Evolutionary conservation across 2,888 invertebrate species (phyloP).

Genomic region (Ashinkailepas kermadecensis): DNA sequence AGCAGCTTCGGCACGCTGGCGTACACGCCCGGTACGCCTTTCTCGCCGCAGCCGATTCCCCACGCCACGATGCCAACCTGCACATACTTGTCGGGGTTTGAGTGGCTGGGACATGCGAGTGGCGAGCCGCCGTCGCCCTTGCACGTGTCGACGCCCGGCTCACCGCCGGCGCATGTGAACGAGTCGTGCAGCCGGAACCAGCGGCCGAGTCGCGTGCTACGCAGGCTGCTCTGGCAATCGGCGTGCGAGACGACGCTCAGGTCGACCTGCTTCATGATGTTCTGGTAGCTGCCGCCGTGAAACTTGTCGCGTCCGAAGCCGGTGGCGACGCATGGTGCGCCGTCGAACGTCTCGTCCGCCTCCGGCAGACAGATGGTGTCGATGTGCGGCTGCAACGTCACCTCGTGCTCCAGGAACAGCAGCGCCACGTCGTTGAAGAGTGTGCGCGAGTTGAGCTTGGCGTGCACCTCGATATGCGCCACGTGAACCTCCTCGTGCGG

Average conservation of each 20-base stretch:
- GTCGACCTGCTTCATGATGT: constrained; percentile 66
- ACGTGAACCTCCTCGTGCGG: constrained; percentile 64
- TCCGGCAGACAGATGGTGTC: constrained; percentile 61
- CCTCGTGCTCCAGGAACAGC: constrained; percentile 54
- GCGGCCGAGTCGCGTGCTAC: constrained; percentile 30
- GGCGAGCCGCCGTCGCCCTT: constrained; percentile 76
- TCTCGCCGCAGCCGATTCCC: constrained; percentile 77
- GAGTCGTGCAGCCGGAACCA: constrained; percentile 30
- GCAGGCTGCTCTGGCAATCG: constrained; percentile 28
- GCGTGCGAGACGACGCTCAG: constrained; percentile 39
- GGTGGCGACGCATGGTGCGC: constrained; percentile 56
- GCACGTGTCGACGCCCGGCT: constrained; percentile 59
- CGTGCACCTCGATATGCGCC: constrained; percentile 36
- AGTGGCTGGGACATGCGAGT: constrained; percentile 56
- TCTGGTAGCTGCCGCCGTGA: constrained; percentile 53
- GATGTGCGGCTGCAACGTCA: constrained; percentile 59
- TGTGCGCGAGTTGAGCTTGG: constrained; percentile 31
- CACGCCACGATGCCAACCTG: constrained; percentile 76
- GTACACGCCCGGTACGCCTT: constrained; percentile 69
- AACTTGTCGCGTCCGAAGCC: constrained; percentile 70
- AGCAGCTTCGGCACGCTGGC: constrained; percentile 59
- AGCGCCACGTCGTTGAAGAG: constrained; percentile 60
- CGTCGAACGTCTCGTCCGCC: constrained; percentile 47
- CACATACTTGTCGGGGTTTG: constrained; percentile 26
- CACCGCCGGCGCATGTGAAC: constrained; percentile 33